Conservation (phyloP, 2,797 vertebrate species). For the Hephaestus fuliginosus region DNA sequence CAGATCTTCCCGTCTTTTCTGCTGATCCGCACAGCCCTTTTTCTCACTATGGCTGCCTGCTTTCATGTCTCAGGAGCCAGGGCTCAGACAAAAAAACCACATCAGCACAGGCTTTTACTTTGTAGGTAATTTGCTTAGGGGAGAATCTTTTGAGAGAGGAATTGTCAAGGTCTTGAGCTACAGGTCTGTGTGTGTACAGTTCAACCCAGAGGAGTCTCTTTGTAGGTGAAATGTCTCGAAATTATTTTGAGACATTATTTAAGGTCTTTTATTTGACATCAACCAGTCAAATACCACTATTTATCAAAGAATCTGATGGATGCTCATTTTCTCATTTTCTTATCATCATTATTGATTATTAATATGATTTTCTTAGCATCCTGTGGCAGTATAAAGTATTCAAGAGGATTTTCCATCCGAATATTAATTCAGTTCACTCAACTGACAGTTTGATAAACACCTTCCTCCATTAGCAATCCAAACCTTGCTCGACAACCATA, state of each 20-base stretch:
- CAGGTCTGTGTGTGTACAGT: constrained; percentile 23
- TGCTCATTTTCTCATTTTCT: not conserved
- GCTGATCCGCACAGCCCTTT: constrained; percentile 34
- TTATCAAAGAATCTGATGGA: not conserved
- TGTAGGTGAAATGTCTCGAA: not conserved
- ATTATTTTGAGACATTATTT: not conserved
- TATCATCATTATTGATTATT: not conserved
- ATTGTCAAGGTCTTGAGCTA: constrained; percentile 8
- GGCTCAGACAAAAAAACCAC: constrained; percentile 41
- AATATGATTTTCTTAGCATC: not conserved
- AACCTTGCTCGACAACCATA: not conserved
- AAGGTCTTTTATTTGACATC: not conserved
- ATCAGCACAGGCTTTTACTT: constrained; percentile 37
- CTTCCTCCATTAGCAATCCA: not conserved
- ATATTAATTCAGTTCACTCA: not conserved
- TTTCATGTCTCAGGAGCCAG: constrained; percentile 56
- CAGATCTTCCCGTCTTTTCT: constrained; percentile 47
- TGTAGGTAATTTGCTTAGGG: constrained; percentile 33
- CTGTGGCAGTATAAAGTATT: not conserved
- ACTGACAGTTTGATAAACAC: not conserved
- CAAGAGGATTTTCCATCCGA: not conserved
- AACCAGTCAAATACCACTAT: not conserved
- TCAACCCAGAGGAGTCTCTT: not conserved
- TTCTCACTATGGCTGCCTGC: constrained; percentile 39
- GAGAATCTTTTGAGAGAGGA: not conserved